Evolutionary conservation across 2,113 vertebrate species (phyloP).

Genomic region (Charina bottae): DNA sequence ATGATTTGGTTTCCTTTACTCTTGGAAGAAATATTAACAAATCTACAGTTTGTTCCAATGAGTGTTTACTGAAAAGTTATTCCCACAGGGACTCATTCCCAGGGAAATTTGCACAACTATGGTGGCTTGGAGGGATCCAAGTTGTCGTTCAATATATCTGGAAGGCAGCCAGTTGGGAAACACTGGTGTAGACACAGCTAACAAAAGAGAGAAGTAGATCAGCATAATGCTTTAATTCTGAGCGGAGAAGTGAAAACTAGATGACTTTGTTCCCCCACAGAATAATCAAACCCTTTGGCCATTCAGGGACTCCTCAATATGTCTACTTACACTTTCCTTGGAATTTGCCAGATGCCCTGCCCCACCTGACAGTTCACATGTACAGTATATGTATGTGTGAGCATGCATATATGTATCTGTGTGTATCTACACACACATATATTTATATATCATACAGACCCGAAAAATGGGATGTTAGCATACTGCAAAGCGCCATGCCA

Average conservation of each 20-base stretch:
- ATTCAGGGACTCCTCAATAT: neutral
- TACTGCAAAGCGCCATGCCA: neutral
- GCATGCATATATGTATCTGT: neutral
- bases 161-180: neutral
- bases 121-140: neutral
- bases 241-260: neutral
- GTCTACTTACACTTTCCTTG: neutral
- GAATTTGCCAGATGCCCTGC: neutral
- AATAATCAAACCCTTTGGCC: neutral
- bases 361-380: neutral
- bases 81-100: neutral
- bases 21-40: conserved; percentile 3
- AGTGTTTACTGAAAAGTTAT: neutral
- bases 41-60: neutral
- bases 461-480: neutral
- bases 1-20: conserved; percentile 22
- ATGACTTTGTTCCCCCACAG: neutral
- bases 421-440: neutral
- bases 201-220: neutral
- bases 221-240: neutral
- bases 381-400: neutral
- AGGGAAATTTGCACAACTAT: conserved; percentile 2
- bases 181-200: neutral
- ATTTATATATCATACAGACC: neutral
- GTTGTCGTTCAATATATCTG: neutral